Conservation (phyloP, 23 tunicate genomes). For the Diplosoma virens region DNA sequence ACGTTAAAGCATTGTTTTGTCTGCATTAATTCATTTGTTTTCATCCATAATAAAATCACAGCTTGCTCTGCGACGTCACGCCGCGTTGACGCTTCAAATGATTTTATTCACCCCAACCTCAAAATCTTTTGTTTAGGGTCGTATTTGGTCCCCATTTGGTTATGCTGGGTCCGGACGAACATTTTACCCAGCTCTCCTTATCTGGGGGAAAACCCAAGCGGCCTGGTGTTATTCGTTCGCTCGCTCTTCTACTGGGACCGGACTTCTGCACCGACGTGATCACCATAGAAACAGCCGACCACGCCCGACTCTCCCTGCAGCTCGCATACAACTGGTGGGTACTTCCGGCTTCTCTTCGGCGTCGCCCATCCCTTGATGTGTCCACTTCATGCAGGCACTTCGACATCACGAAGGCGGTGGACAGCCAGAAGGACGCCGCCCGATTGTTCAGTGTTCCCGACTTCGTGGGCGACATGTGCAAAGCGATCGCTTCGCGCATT, state of each 20-base stretch:
- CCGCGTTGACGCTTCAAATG: too few relatives aligned
- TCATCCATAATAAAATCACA: too few relatives aligned
- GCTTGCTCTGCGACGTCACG: too few relatives aligned
- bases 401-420: slow-evolving; percentile 56
- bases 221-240: slow-evolving; percentile 83
- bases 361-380: too few relatives aligned
- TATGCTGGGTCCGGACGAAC: slow-evolving; percentile 95
- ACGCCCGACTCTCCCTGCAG: slow-evolving; percentile 86
- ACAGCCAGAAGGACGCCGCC: slow-evolving; percentile 63
- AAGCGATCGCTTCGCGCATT: slow-evolving; percentile 90
- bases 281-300: slow-evolving; percentile 93
- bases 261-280: slow-evolving; percentile 98
- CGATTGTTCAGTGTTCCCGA: slow-evolving; percentile 96
- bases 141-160: slow-evolving; percentile 97
- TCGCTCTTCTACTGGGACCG: slow-evolving; percentile 90
- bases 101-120: too few relatives aligned
- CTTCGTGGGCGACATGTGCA: slow-evolving; percentile 96
- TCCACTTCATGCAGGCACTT: slow-evolving; percentile 54
- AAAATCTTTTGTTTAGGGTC: too few relatives aligned
- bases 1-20: too few relatives aligned
- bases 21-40: too few relatives aligned
- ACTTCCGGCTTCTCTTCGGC: too few relatives aligned
- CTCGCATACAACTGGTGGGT: slow-evolving; percentile 91
- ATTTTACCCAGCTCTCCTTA: slow-evolving; percentile 89
- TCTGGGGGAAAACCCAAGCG: slow-evolving; percentile 96